Evolutionary conservation across 2,797 vertebrate genomes (phyloP).

Genomic region (Sus cebifrons): DNA sequence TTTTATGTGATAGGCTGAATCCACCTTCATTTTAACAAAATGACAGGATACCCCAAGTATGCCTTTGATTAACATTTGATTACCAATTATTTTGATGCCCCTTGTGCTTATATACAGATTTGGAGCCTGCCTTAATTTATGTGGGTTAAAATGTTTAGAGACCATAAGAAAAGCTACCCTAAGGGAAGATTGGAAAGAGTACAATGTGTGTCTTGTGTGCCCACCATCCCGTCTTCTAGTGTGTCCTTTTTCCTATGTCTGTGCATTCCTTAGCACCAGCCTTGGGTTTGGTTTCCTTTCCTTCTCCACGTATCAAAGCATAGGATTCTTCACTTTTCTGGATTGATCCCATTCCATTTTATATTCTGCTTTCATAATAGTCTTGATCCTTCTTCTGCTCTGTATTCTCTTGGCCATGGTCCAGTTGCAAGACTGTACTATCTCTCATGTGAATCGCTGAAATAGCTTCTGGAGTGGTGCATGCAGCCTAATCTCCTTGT

Average conservation of each 20-base stretch:
- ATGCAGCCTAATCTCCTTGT: neutral
- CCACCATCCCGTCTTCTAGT: neutral
- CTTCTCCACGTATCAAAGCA: neutral
- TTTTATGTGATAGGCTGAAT: constrained; percentile 45
- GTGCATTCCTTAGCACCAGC: neutral
- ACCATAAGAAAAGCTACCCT: neutral
- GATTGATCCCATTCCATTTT: constrained; percentile 13
- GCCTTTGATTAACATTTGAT: constrained; percentile 70
- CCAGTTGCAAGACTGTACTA: neutral
- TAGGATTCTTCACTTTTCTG: constrained; percentile 22
- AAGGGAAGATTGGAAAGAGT: neutral
- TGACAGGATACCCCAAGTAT: constrained; percentile 33
- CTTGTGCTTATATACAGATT: constrained; percentile 9
- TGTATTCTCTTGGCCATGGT: neutral
- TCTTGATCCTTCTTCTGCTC: constrained; percentile 42
- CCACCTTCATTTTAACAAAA: constrained; percentile 71
- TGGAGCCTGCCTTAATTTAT: constrained; percentile 48
- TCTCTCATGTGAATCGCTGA: neutral
- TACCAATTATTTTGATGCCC: constrained; percentile 58
- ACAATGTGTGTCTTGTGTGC: neutral
- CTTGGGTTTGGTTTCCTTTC: neutral
- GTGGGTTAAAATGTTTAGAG: constrained; percentile 48
- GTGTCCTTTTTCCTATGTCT: neutral
- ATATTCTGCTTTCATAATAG: constrained; percentile 6
- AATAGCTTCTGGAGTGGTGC: neutral